Conservation (phyloP, 2,797 vertebrate species). For the Chaetodon trifasciatus region DNA sequence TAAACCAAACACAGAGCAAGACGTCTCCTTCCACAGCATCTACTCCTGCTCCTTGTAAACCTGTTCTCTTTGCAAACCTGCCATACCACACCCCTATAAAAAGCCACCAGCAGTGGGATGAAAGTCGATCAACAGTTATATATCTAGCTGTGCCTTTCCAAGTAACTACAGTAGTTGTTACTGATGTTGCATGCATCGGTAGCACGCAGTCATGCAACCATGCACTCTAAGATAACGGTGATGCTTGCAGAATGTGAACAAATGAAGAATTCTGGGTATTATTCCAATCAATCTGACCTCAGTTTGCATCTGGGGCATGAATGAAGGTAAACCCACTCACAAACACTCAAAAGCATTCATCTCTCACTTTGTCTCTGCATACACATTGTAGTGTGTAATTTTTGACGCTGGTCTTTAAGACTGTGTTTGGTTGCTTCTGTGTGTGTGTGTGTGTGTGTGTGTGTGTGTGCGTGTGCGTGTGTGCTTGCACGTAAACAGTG, state of each 20-base stretch:
- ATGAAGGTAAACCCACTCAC: neutral
- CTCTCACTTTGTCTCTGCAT: neutral
- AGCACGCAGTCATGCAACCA: neutral
- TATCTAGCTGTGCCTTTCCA: neutral
- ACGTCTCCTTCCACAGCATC: slow-evolving; percentile 19
- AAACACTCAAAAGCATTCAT: neutral
- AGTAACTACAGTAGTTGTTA: slow-evolving; percentile 1
- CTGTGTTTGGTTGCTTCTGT: neutral
- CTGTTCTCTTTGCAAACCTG: slow-evolving; percentile 16
- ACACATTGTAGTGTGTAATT: neutral
- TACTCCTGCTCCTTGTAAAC: slow-evolving; percentile 23
- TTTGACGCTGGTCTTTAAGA: slow-evolving; percentile 8
- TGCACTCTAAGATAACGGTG: neutral
- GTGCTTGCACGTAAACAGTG: neutral
- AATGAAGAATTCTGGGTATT: neutral
- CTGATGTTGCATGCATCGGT: neutral
- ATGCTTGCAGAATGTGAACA: neutral
- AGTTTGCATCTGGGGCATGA: neutral
- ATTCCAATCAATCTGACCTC: neutral
- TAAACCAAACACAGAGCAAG: slow-evolving; percentile 20
- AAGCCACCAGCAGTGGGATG: neutral
- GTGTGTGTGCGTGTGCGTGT: neutral
- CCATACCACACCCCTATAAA: slow-evolving; percentile 18
- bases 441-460: neutral
- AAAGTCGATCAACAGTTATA: slow-evolving; percentile 19